Base-by-base conservation (phyloP, 1,140 invertebrate genomes). In the Drosophila pandora region DNA sequence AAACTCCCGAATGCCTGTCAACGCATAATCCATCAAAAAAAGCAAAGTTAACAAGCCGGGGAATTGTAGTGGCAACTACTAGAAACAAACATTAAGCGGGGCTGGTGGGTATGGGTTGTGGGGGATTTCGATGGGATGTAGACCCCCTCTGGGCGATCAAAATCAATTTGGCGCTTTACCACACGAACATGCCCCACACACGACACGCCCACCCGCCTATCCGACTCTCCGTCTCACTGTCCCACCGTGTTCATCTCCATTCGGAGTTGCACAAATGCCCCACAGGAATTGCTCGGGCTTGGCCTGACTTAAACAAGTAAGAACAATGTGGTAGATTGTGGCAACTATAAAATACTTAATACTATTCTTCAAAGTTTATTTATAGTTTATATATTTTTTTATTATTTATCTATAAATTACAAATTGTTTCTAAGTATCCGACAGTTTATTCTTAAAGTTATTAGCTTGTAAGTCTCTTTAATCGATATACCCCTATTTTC, bases 121-220 rank as follows among this genome's bases (percentile, higher is more conserved):
- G 57, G 30, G 63, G 59, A 22, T 48, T 17, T 37, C 21, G 9
- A 48, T 43, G 57, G 22, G 63, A 47, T 22, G 21, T 8, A 59
- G 55, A 57, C 53, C 83, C 83, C 83, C 83, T 65, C 65, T 70
- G 84, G 83, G 84, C 76, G 83, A 88, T 88, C 84, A 79, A 83
- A 88, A 88, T 88, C 83, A 88, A 88, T 88, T 88, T 88, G 79
- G 84, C 83, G 83, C 84, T 88, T 88, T 89, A 83, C 76, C 83
- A 87, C 83, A 88, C 84, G 78, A 87, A 79, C 79, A 77, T 82
- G 78, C 64, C 58, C 70, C 82, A 64, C 62, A 72, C 75, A 64
- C 71, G 83, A 81, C 84, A 87, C 83, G 83, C 83, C 83, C 82
- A 87, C 75, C 64, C 56, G 60, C 58, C 49, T 22, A 62, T 53